Evolutionary conservation across 2,888 invertebrate species (phyloP).

Genomic region (Carcina quercana): DNA sequence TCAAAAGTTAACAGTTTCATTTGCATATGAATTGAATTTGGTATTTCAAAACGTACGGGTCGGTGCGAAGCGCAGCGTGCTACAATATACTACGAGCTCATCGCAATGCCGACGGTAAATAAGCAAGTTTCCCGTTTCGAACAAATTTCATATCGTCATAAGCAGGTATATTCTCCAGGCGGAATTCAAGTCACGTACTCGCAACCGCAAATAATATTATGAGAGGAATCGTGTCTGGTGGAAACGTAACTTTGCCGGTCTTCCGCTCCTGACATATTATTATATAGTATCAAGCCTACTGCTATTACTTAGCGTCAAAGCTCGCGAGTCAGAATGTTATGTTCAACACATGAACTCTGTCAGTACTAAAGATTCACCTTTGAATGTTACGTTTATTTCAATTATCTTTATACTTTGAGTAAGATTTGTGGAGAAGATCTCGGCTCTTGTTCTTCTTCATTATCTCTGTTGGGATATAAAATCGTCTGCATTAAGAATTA

Average conservation of each 20-base stretch:
- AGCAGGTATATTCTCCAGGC: conserved; percentile 34
- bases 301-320: no score
- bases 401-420: no score
- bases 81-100: conserved; percentile 17
- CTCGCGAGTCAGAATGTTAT: no score
- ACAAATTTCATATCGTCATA: conserved; percentile 51
- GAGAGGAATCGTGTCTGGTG: conserved; percentile 51
- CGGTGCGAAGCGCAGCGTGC: conserved; percentile 4
- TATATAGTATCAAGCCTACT: conserved; percentile 7
- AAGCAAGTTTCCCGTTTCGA: conserved; percentile 44
- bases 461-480: no score
- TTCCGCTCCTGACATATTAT: conserved; percentile 22
- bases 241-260: conserved; percentile 44
- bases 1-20: no score
- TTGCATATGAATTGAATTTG: conserved; percentile 5
- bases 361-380: no score
- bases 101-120: conserved; percentile 44
- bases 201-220: conserved; percentile 59
- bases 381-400: no score
- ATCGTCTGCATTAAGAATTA: no score
- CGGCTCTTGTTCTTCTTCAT: no score
- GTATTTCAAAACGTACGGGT: conserved; percentile 2
- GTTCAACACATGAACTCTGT: no score
- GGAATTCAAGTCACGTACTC: conserved; percentile 50
- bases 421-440: no score